Percentiles rank a stretch among this genome's conserved stretches.
phyloP scores from a whole-genome alignment of 2,888 invertebrate genomes.

The Apamea monoglypha region DNA sequence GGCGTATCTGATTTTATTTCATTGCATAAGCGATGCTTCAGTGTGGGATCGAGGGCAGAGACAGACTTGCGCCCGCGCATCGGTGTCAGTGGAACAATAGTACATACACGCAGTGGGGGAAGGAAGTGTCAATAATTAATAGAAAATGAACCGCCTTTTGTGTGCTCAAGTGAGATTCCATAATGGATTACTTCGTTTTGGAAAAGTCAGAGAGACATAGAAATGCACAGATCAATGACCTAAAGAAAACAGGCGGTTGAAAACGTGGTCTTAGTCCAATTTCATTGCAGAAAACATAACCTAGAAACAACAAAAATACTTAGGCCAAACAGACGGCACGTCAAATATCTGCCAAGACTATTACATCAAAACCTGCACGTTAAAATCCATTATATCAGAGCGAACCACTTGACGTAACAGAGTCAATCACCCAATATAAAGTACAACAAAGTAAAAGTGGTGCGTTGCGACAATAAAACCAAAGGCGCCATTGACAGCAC shows the following conservation, averaged over 20 bases:
- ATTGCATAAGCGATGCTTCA: slow-evolving; percentile 83
- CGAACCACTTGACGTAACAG: slow-evolving; percentile 37
- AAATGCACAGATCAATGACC: slow-evolving; percentile 15
- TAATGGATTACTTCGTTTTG: slow-evolving; percentile 14
- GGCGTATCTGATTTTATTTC: slow-evolving; percentile 70
- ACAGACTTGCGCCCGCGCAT: slow-evolving; percentile 74
- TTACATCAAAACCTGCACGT: slow-evolving; percentile 33
- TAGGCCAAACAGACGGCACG: not conserved
- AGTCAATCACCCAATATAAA: slow-evolving; percentile 56
- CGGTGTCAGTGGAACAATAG: slow-evolving; percentile 82
- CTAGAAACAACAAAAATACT: not conserved
- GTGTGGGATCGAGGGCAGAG: slow-evolving; percentile 84
- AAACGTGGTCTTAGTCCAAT: not conserved
- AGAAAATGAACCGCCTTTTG: slow-evolving; percentile 53
- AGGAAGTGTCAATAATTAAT: slow-evolving; percentile 67
- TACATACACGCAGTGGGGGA: slow-evolving; percentile 62
- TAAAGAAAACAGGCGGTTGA: not conserved
- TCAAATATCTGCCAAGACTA: not conserved
- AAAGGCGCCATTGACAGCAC: slow-evolving; percentile 41
- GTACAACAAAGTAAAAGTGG: slow-evolving; percentile 58
- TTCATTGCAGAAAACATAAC: slow-evolving; percentile 1
- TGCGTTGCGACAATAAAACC: slow-evolving; percentile 39
- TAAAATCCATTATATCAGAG: slow-evolving; percentile 44
- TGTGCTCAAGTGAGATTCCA: slow-evolving; percentile 48
- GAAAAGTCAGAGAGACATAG: slow-evolving; percentile 12